Evolutionary conservation across 2,888 invertebrate species (phyloP).

Genomic region (Beris morrisii): DNA sequence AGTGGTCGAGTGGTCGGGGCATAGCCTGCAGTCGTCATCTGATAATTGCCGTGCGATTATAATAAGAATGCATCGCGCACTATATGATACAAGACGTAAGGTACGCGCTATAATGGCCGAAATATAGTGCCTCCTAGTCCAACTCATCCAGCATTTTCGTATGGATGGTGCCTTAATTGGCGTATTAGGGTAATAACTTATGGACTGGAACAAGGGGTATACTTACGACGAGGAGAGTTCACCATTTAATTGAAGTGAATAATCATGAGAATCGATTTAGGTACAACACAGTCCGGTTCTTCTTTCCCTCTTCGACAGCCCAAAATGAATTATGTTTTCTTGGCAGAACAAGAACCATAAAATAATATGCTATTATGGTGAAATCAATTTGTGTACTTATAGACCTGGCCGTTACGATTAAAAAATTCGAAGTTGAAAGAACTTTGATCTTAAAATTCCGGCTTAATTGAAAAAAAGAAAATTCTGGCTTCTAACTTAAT

Average conservation of each 20-base stretch:
- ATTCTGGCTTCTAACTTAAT: conserved; percentile 8
- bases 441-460: neutral
- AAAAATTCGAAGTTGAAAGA: conserved; percentile 6
- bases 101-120: no score
- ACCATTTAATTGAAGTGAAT: no score
- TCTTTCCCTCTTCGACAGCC: no score
- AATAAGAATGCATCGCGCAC: conserved; percentile 26
- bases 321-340: no score
- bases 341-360: no score
- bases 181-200: conserved; percentile 20
- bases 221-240: neutral
- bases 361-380: no score
- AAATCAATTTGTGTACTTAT: no score
- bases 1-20: neutral
- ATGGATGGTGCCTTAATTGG: conserved; percentile 10
- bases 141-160: no score
- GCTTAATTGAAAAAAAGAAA: no score
- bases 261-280: no score
- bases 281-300: no score
- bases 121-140: no score
- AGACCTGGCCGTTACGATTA: conserved; percentile 1
- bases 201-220: neutral
- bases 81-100: conserved; percentile 1
- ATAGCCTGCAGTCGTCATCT: conserved; percentile 12
- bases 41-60: conserved; percentile 30